Base-by-base conservation (phyloP, 2,797 vertebrate species). In the Macroramphosus scolopax region DNA sequence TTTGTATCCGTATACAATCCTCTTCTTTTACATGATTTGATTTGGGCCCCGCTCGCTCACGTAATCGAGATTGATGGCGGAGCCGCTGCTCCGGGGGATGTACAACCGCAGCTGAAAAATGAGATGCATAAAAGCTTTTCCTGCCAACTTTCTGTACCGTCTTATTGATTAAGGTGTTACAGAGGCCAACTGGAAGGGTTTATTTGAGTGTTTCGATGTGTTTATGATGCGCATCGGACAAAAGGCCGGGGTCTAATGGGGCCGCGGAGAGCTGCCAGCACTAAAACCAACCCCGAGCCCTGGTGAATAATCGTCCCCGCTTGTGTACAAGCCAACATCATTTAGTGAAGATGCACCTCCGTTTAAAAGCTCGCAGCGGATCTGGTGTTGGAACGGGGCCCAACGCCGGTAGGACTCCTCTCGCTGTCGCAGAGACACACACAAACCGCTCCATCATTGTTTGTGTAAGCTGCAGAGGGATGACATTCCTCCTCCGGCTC, bases 131-230 rank as follows among this genome's bases (percentile, higher is more conserved):
- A 82, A 80, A 85, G 80, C 72, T 78, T 77, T 76, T 72, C 38
- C 72, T 59, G 59, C 49, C 33, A 16, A 35, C 55, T 54, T 2
- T 14, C 58, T 24, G 56, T n/a, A 16, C 60, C 10, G 18, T 49
- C 30, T 38, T 81, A 79, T 84, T 82, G 82, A 89, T 85, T 66
- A 76, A 71, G 78, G 50, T 60, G 55, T 69, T 72, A 44, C 51
- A 5, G 45, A 49, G 66, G 66, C 68, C 60, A 32, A 81, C 66
- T 17, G 63, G 61, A 80, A 42, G 54, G 64, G 46, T 82, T 82
- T 74, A 77, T 81, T 70, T 69, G 67, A 78, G 74, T 67, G 72
- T 72, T 77, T 62, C 76, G 75, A 81, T 83, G 68, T 73, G 78
- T 82, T 84, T 77, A 77, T 81, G 78, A 72, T 51, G 57, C 68